Evolutionary conservation across 2,888 invertebrate genomes (phyloP).

Genomic region (Litoditis marina): DNA sequence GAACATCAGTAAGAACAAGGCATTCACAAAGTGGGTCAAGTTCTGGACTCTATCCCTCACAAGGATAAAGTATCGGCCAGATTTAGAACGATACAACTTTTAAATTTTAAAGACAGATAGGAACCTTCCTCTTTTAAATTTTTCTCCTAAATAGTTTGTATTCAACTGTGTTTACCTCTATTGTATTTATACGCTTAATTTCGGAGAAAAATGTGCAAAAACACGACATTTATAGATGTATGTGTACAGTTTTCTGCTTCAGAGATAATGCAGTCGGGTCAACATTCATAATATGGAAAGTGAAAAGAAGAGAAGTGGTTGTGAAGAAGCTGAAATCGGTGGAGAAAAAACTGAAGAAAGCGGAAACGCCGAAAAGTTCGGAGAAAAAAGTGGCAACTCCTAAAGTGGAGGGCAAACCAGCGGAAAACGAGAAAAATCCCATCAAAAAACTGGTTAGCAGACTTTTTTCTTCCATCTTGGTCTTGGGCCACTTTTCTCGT

Average conservation of each 20-base stretch:
- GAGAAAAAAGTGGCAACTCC: conserved; percentile 10
- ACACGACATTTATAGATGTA: no score
- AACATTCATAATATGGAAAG: conserved; percentile 17
- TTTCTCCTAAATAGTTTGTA: no score
- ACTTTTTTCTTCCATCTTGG: no score
- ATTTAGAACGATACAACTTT: no score
- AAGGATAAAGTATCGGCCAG: no score
- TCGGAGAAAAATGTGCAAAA: no score
- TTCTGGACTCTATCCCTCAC: no score
- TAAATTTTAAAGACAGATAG: background rate
- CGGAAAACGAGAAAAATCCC: conserved; percentile 4
- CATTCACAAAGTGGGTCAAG: conserved; percentile 38
- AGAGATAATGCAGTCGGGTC: conserved; percentile 19
- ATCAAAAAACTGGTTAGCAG: conserved; percentile 11
- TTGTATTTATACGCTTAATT: no score
- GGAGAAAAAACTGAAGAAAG: background rate
- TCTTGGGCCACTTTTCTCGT: no score
- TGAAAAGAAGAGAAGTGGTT: conserved; percentile 9
- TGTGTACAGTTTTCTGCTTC: no score
- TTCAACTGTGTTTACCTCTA: no score
- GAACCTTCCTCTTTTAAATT: background rate
- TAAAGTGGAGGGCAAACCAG: background rate
- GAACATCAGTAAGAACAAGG: conserved; percentile 49
- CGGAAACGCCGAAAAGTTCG: background rate
- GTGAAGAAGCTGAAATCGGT: conserved; percentile 19